Evolutionary conservation across 2,888 invertebrate genomes (phyloP).

Genomic region (Torymus aiolomorphi): DNA sequence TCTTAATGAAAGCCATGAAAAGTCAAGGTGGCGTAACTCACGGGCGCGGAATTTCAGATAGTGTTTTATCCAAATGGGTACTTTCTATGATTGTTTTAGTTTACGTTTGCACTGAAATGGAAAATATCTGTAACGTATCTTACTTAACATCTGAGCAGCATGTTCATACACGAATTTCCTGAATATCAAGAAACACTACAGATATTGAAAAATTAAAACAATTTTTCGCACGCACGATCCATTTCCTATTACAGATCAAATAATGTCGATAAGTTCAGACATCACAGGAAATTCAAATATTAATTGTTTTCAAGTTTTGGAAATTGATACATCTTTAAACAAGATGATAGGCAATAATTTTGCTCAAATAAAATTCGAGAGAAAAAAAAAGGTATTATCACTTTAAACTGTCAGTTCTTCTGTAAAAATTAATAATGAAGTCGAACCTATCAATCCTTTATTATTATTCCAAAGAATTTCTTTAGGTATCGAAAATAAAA

Average conservation of each 20-base stretch:
- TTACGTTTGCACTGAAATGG: constrained; percentile 56
- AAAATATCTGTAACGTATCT: constrained; percentile 41
- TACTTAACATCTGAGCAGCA: constrained; percentile 66
- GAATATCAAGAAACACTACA: constrained; percentile 66
- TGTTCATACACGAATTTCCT: constrained; percentile 70
- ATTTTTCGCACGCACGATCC: constrained; percentile 69
- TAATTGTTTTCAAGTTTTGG: constrained; percentile 64
- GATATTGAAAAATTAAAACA: constrained; percentile 65
- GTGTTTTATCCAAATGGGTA: constrained; percentile 59
- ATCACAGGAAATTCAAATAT: constrained; percentile 58
- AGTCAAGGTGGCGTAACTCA: constrained; percentile 62
- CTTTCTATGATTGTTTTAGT: too few species aligned
- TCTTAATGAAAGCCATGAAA: constrained; percentile 65
- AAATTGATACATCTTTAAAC: constrained; percentile 61
- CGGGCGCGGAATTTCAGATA: constrained; percentile 60
- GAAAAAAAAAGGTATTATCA: not conserved
- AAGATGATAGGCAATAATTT: constrained; percentile 3
- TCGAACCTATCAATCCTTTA: not conserved
- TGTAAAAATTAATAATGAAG: not conserved
- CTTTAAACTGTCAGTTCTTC: not conserved
- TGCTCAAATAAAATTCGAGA: not conserved
- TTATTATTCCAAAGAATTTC: too few species aligned
- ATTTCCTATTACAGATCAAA: constrained; percentile 61
- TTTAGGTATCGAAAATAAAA: too few species aligned
- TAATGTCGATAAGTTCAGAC: constrained; percentile 60